These are phyloP conservation scores for Varanus komodoensis DNA, from an alignment of 2,113 vertebrate species.

Conservation along the genomic window DNA sequence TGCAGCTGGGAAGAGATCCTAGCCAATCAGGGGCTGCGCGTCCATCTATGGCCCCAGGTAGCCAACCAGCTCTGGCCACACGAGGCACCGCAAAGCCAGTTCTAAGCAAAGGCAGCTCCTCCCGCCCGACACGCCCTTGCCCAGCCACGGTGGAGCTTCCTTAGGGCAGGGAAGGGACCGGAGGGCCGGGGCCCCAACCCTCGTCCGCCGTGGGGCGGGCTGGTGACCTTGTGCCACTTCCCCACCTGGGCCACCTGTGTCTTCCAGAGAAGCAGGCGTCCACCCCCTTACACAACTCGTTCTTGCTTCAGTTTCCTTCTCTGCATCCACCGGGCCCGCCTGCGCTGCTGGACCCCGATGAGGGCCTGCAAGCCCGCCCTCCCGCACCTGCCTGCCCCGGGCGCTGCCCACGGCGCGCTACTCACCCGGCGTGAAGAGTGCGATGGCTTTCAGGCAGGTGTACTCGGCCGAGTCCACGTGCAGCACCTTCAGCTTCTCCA, in stretches of 20 bases:
- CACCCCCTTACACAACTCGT: no score
- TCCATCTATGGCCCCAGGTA: not conserved
- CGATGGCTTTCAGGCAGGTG: constrained; percentile 87
- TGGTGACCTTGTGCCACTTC: not conserved
- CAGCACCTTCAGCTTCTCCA: constrained; percentile 88
- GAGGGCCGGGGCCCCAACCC: not conserved
- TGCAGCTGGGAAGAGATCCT: not conserved
- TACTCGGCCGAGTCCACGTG: constrained; percentile 88
- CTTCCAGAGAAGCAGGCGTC: no score
- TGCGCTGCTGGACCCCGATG: not conserved
- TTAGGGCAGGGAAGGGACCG: no score
- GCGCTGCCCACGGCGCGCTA: accelerated
- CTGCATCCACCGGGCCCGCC: not conserved
- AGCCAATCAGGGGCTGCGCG: not conserved
- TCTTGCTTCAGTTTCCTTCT: not conserved
- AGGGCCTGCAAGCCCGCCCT: not conserved
- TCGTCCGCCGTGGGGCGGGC: not conserved
- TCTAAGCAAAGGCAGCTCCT: not conserved
- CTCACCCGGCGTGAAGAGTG: constrained; percentile 88
- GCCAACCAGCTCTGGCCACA: not conserved
- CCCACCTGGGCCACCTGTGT: no score
- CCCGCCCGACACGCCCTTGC: not conserved
- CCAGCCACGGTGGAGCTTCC: not conserved
- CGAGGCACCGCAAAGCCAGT: not conserved
- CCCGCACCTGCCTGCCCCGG: not conserved